phyloP scores from a whole-genome alignment of 1,140 invertebrate genomes.

The Oncopeltus fasciatus region DNA sequence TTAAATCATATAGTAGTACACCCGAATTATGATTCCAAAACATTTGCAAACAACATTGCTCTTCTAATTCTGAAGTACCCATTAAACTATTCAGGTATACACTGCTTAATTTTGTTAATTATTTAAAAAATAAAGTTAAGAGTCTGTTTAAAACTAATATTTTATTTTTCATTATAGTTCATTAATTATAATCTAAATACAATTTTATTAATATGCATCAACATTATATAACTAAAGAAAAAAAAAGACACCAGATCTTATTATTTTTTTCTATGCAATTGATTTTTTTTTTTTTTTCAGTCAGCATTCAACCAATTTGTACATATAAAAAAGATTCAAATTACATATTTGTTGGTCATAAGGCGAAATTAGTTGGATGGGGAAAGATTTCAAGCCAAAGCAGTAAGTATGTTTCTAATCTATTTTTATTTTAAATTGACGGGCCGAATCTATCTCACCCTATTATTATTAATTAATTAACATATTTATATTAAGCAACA shows the following conservation, averaged over 20 bases:
- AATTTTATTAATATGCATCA: no score
- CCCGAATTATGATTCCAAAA: constrained; percentile 48
- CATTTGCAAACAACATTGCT: constrained; percentile 51
- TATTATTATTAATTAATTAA: no score
- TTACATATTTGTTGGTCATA: constrained; percentile 25
- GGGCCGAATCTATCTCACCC: no score
- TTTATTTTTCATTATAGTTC: no score
- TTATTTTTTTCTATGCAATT: no score
- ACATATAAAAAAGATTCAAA: constrained; percentile 21
- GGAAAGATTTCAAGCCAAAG: constrained; percentile 32
- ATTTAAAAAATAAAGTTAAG: no score
- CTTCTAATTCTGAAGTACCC: constrained; percentile 44
- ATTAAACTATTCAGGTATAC: constrained; percentile 51
- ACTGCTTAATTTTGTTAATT: no score
- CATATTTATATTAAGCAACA: no score
- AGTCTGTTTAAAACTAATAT: no score
- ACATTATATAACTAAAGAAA: no score
- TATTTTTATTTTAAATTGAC: no score
- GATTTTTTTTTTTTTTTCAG: constrained; percentile 27
- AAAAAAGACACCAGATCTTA: not conserved
- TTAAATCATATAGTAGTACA: constrained; percentile 50
- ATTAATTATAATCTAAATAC: no score
- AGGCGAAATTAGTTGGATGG: constrained; percentile 36
- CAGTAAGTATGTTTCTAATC: constrained; percentile 20
- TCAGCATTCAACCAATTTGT: constrained; percentile 37